Base-by-base conservation (phyloP, 2,888 invertebrate genomes). In the Dermolepida albohirtum region DNA sequence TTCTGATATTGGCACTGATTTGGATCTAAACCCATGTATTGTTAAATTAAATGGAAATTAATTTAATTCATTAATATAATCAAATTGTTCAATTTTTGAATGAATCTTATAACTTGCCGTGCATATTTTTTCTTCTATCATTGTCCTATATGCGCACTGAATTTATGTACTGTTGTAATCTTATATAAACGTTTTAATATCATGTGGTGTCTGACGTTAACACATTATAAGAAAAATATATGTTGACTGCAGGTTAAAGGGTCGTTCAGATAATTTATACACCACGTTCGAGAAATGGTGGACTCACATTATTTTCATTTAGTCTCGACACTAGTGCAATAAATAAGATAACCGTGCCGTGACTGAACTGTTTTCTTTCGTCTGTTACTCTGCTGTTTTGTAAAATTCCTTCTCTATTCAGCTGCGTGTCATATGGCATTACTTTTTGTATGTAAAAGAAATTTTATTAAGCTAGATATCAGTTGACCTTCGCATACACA, bases 371-470 rank as follows among this genome's bases (percentile, higher is more conserved):
- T 44, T 29, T 59, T 54, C 17, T 54, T 39, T 6, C 34, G 34
- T 34, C 34, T 6, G 12, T 16, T 40, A 40, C 14, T 14, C 11
- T 17, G 17, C 40, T 17, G 54, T 59, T 59, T 59, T 59, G 59
- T 59, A 44, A 59, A 59, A 59, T 59, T 59, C 55, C 27, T 22
- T 59, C 27, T 59, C 27, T 59, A 29, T 44, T 59, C 59, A 59
- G 59, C 59, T 59, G 59, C 59, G 44, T 59, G 59, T 59, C 59
- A 59, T 59, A 14, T 59, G 59, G 59, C 14, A 59, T 27, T 59
- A 59, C 44, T 59, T 55, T 59, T 59, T 59, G 44, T 59, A 29
- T 59, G 14, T 12, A 59, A 44, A 44, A 59, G 44, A 59, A 44
- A 44, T 59, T 1, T 44, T 59, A 59, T 59, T 59, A 59, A 43